Evolutionary conservation across 2,888 invertebrate genomes (phyloP).

Genomic region (Fissipunctia ypsillon): DNA sequence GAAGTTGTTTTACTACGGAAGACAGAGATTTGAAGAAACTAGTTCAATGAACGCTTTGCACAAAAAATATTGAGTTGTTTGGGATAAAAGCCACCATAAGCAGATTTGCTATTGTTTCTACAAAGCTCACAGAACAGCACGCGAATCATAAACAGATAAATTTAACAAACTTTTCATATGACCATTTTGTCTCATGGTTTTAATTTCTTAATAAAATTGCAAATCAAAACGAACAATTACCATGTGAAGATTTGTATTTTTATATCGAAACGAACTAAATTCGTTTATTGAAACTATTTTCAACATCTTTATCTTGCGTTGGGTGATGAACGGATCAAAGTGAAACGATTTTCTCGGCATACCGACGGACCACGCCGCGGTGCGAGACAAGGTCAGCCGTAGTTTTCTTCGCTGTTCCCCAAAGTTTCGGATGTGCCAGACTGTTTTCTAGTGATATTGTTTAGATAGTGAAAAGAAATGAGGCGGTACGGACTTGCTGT

Average conservation of each 20-base stretch:
- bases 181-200: conserved; percentile 10
- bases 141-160: conserved; percentile 24
- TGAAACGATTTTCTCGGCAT: conserved; percentile 83
- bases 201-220: conserved; percentile 37
- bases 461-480: conserved; percentile 88
- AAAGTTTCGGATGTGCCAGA: conserved; percentile 89
- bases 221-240: conserved; percentile 48
- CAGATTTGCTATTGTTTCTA: conserved; percentile 38
- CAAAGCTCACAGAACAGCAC: conserved; percentile 38
- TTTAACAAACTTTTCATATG: conserved; percentile 18
- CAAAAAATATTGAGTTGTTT: conserved; percentile 61
- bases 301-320: conserved; percentile 64
- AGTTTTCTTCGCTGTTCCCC: conserved; percentile 89
- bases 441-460: conserved; percentile 88
- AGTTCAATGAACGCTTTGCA: conserved; percentile 67
- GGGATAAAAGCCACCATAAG: conserved; percentile 28
- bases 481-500: conserved; percentile 84
- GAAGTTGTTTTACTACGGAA: conserved; percentile 81
- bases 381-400: conserved; percentile 88
- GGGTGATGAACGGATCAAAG: conserved; percentile 64
- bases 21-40: conserved; percentile 69
- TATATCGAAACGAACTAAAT: conserved; percentile 37
- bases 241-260: conserved; percentile 57
- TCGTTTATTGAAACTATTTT: conserved; percentile 60
- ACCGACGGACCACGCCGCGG: conserved; percentile 81